Percentiles rank a stretch among this genome's conserved stretches.
phyloP scores from a whole-genome alignment of 2,113 vertebrate species.

The Zeus faber region DNA sequence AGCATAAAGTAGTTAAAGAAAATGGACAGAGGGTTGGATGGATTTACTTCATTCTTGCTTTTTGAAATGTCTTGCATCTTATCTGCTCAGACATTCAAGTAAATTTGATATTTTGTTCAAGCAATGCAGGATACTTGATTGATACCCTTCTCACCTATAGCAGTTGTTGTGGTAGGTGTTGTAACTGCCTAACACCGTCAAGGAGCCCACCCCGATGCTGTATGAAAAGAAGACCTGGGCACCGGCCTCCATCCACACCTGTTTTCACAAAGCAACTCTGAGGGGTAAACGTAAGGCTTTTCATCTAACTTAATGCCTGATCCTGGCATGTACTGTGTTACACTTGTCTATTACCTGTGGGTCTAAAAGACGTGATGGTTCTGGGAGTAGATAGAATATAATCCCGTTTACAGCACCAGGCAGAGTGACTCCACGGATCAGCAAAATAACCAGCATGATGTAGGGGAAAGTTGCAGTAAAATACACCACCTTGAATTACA shows the following conservation, averaged over 20 bases:
- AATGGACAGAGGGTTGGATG: too few relatives aligned
- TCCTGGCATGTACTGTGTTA: too few relatives aligned
- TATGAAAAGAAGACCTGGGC: conserved; percentile 74
- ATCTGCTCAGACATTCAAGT: too few relatives aligned
- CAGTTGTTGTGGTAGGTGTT: conserved; percentile 74
- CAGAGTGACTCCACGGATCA: conserved; percentile 72
- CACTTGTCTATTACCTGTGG: conserved; percentile 71
- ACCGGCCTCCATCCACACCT: conserved; percentile 79
- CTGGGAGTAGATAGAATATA: conserved; percentile 71
- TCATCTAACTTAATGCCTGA: too few relatives aligned
- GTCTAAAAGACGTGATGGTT: conserved; percentile 58
- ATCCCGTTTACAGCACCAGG: conserved; percentile 73
- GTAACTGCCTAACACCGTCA: conserved; percentile 68
- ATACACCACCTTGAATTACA: conserved; percentile 70
- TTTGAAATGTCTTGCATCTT: too few relatives aligned
- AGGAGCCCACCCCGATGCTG: conserved; percentile 59
- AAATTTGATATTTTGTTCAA: too few relatives aligned
- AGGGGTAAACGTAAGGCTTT: too few relatives aligned
- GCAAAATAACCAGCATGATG: conserved; percentile 67
- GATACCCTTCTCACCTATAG: conserved; percentile 57
- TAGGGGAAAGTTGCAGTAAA: conserved; percentile 79
- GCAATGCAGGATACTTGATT: background rate
- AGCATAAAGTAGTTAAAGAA: too few relatives aligned
- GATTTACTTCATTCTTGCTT: too few relatives aligned
- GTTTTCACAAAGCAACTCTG: too few relatives aligned